These are phyloP conservation scores for Cryptotis parvus DNA, from an alignment of 2,113 vertebrate genomes.

Conservation along the genomic window DNA sequence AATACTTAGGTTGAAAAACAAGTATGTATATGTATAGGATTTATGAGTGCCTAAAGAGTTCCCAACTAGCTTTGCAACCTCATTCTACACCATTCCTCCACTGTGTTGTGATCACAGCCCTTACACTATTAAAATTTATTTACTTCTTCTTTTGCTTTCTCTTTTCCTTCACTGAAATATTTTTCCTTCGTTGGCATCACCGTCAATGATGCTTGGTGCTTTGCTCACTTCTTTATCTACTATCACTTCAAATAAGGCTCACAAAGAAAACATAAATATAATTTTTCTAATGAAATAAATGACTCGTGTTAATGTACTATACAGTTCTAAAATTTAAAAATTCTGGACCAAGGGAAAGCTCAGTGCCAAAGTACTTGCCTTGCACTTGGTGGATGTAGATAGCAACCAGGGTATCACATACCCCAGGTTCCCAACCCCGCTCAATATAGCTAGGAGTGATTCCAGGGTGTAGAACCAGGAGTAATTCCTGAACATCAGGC, in stretches of 20 bases:
- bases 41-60: background rate
- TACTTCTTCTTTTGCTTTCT: background rate
- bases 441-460: no score
- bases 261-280: background rate
- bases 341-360: no score
- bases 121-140: background rate
- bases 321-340: background rate
- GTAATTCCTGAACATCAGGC: no score
- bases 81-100: background rate
- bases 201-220: background rate
- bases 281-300: background rate
- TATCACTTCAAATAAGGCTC: background rate
- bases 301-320: background rate
- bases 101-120: background rate
- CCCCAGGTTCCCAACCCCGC: no score
- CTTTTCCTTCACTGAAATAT: background rate
- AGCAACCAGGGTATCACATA: no score
- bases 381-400: no score
- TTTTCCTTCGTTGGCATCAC: background rate
- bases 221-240: background rate
- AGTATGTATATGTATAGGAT: background rate
- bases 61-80: background rate
- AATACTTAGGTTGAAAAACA: constrained; percentile 35
- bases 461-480: no score
- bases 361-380: no score